Evolutionary conservation across 2,888 invertebrate species (phyloP), one percentile per base, ranked within the genome.

Genomic region (Agrotis clavis): DNA sequence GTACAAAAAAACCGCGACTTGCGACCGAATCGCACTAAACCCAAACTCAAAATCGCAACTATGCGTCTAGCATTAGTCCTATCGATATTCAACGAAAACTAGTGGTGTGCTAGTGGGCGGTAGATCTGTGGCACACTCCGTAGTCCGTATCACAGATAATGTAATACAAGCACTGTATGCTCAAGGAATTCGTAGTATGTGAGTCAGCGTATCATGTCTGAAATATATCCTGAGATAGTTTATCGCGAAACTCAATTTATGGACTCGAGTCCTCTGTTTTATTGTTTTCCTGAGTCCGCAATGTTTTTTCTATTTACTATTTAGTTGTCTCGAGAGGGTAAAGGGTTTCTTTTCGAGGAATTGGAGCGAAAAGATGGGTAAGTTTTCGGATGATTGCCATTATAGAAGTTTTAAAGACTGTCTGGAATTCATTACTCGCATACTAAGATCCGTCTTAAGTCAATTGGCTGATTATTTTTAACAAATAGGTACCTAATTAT

Each of bases 81-180:
- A 83, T 84, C 80, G 86, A 86, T 87, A 86, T 77, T 82, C 75
- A 74, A n/a, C 56, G 51, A 73, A 81, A 71, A 78, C 84, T 67
- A 61, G 77, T 19, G 70, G 18, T 70, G 47, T 69, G 41, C 47
- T 7, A 72, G 78, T 77, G 67, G 75, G 80, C 60, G 66, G 70
- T 35, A 62, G 74, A 80, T 61, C 80, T 79, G 74, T 61, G 61
- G 71, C 35, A 47, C 75, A n/a, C 30, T 71, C 61, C n/a, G 57
- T 57, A n/a, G 21, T 71, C 61, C n/a, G 57, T 57, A 57, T 35
- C 57, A 57, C 57, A 57, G 57, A 57, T 35, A 57, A 57, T 57
- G 57, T 35, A 57, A 35, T 57, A 57, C 35, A n/a, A 57, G 53
- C 16, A 78, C 68, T 65, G 77, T 80, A 84, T 79, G 76, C 86